These are phyloP conservation scores for Heliconius nattereri DNA, from an alignment of 1,140 invertebrate species.

Conservation along the genomic window DNA sequence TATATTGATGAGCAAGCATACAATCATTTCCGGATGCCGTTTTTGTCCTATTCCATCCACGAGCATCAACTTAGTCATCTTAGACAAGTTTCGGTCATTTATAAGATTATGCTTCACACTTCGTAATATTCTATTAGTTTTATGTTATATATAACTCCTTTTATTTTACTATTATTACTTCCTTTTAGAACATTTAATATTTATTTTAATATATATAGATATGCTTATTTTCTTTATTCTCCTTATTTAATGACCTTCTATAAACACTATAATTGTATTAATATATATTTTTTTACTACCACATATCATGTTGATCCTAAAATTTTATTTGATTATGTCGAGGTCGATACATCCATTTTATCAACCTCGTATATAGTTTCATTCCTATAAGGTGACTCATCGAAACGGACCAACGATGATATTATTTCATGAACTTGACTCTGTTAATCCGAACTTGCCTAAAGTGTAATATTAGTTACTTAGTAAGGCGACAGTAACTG, in stretches of 20 bases:
- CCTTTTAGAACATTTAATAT: background rate
- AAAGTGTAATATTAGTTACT: background rate
- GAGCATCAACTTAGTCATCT: constrained; percentile 35
- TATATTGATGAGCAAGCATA: constrained; percentile 17
- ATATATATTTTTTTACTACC: background rate
- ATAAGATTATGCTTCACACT: background rate
- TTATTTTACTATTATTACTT: background rate
- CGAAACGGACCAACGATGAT: background rate
- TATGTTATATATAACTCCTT: background rate
- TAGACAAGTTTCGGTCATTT: constrained; percentile 14
- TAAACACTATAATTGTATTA: background rate
- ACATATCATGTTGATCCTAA: background rate
- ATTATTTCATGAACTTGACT: background rate
- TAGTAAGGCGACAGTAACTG: too few species aligned
- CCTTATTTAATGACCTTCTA: too few species aligned
- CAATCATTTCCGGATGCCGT: constrained; percentile 39
- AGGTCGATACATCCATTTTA: constrained; percentile 29
- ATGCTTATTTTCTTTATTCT: too few species aligned
- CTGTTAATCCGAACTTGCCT: background rate
- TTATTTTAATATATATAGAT: too few species aligned
- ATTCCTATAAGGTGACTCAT: constrained; percentile 22
- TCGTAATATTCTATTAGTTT: background rate
- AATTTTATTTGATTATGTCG: constrained; percentile 21
- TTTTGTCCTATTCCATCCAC: constrained; percentile 37
- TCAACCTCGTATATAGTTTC: constrained; percentile 17